Conservation (phyloP, 2,888 invertebrate species). For the Meta bourneti region DNA sequence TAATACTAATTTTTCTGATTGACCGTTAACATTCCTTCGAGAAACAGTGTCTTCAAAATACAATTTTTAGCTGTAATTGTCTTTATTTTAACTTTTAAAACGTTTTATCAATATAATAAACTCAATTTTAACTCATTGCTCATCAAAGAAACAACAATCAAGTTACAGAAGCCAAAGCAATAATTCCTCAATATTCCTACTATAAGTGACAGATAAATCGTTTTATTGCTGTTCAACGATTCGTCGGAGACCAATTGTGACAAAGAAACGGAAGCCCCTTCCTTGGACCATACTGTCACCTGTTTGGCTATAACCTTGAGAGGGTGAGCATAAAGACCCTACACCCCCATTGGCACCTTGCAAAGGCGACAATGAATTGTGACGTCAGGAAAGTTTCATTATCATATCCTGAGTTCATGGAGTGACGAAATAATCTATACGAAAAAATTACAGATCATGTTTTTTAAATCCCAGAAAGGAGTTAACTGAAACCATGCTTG, state of each 20-base stretch:
- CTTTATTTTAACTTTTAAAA: too few relatives aligned
- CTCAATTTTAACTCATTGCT: too few relatives aligned
- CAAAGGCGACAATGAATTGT: conserved; percentile 66
- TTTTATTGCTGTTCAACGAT: conserved; percentile 63
- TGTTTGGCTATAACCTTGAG: conserved; percentile 50
- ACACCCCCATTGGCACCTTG: conserved; percentile 20
- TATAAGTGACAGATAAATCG: background rate
- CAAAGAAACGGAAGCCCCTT: conserved; percentile 7
- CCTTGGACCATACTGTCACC: background rate
- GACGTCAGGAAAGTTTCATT: conserved; percentile 71
- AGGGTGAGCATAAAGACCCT: conserved; percentile 18
- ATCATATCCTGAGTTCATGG: conserved; percentile 56
- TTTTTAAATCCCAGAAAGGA: conserved; percentile 50
- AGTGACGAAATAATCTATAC: conserved; percentile 29
- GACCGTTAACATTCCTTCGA: too few relatives aligned
- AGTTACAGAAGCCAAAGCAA: too few relatives aligned
- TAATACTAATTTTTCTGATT: too few relatives aligned
- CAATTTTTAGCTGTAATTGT: too few relatives aligned
- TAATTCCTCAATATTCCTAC: too few relatives aligned
- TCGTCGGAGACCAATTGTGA: conserved; percentile 17
- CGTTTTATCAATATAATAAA: too few relatives aligned
- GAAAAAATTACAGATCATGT: conserved; percentile 33
- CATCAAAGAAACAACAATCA: too few relatives aligned
- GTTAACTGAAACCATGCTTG: conserved; percentile 46
- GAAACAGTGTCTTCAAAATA: too few relatives aligned